Base-by-base conservation (phyloP, 2,113 vertebrate genomes). In the Heliornis fulica region DNA sequence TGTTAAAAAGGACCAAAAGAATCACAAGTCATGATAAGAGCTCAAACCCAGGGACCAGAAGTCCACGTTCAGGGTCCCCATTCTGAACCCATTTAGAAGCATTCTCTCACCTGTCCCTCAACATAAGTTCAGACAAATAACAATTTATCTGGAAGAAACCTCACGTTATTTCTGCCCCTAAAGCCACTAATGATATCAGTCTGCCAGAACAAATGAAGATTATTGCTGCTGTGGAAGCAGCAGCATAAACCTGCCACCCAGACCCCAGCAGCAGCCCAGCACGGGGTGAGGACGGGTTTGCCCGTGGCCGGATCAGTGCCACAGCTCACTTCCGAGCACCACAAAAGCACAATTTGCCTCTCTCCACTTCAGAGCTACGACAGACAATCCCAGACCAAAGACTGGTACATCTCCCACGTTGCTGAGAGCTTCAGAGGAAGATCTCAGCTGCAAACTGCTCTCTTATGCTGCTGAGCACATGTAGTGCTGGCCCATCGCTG, bases 381-480 rank as follows among this genome's bases (percentile, higher is more conserved):
- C 15, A 28, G 79, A 53, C 31, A 50, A 65, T 50, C 72, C 40
- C 66, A 45, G 54, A 57, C 36, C 53, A 25, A 61, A 61, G 64
- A 38, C 64, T 16, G 34, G 36, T 82, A 14, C 36, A 56, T 60
- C 40, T 74, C 45, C 34, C 41, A 16, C 4, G 8, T 31, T 1
- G 0, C 60, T 5, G 29, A 48, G 29, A 38, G 38, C 43, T 74
- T 38, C 65, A 63, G 84, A 56, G 34, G 60, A 83, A 70, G 64
- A 71, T n/a, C 75, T 82, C 66, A n/a, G 50, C 71, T 48, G 45
- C 0, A 48, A 82, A 25, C 31, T 8, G 56, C 68, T 18, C 25
- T 26, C 46, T 17, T 7, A 8, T 0, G 5, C 63, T 34, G 63
- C 75, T n/a, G n/a, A n/a, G n/a, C n/a, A n/a, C n/a, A n/a, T n/a